These are phyloP conservation scores for Echiichthys vipera DNA, from an alignment of 2,797 vertebrate genomes.

Conservation along the genomic window DNA sequence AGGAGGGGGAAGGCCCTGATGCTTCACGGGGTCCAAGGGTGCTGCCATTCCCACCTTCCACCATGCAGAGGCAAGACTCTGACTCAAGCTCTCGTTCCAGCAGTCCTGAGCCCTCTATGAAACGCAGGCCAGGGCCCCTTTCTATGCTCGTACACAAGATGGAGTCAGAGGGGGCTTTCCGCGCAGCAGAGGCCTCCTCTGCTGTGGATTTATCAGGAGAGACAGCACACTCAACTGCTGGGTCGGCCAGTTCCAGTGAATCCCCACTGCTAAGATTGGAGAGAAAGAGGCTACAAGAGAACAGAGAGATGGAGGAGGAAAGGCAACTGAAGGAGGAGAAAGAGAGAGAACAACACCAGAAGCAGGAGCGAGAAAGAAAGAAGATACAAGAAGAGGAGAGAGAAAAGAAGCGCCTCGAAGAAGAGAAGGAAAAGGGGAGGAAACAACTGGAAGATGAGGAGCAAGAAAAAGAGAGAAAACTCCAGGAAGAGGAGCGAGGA, in stretches of 20 bases:
- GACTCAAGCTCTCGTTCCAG: slow-evolving; percentile 86
- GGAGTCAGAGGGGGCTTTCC: slow-evolving; percentile 82
- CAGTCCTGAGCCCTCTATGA: slow-evolving; percentile 86
- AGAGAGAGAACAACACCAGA: slow-evolving; percentile 14
- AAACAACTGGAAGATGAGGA: slow-evolving; percentile 45
- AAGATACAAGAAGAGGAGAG: slow-evolving; percentile 32
- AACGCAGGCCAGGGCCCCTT: slow-evolving; percentile 80
- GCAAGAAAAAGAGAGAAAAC: slow-evolving; percentile 24
- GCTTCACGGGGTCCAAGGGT: slow-evolving; percentile 26
- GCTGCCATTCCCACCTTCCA: slow-evolving; percentile 57
- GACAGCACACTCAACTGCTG: slow-evolving; percentile 28
- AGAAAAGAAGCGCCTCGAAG: slow-evolving; percentile 18
- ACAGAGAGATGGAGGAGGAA: slow-evolving; percentile 60
- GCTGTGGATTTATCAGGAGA: slow-evolving; percentile 50
- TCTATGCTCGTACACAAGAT: slow-evolving; percentile 84
- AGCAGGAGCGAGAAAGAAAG: slow-evolving; percentile 27
- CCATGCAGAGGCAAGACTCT: slow-evolving; percentile 78
- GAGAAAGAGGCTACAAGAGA: slow-evolving; percentile 47
- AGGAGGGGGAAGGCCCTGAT: slow-evolving; percentile 61
- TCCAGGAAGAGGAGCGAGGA: slow-evolving; percentile 28
- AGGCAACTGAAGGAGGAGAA: slow-evolving; percentile 37
- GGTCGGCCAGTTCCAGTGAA: slow-evolving; percentile 39
- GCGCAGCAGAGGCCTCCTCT: slow-evolving; percentile 31
- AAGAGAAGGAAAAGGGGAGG: slow-evolving; percentile 33
- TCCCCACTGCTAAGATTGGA: slow-evolving; percentile 44